phyloP scores from a whole-genome alignment of 2,888 invertebrate genomes.

The Cyrtodaria siliqua region DNA sequence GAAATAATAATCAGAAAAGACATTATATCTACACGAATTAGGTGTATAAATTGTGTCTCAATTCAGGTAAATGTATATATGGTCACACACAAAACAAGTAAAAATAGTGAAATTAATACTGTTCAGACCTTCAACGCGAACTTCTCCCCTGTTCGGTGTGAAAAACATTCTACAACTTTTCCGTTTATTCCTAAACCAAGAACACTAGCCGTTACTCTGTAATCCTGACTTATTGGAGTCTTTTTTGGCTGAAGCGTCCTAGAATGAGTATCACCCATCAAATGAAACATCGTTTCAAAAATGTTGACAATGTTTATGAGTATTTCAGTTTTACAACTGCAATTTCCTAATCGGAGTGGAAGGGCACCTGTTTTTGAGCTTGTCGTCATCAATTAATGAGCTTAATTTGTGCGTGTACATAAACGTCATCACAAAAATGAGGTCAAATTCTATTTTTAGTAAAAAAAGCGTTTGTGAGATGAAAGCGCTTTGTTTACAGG shows the following conservation, averaged over 20 bases:
- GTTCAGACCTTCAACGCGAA: conserved; percentile 96
- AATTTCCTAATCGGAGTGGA: conserved; percentile 15
- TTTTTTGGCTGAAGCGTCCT: conserved; percentile 88
- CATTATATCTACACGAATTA: too few relatives aligned
- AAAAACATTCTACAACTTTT: conserved; percentile 98
- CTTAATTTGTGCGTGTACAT: conserved; percentile 21
- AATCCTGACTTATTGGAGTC: conserved; percentile 95
- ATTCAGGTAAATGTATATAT: too few relatives aligned
- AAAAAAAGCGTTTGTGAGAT: not conserved
- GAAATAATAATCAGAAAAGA: too few relatives aligned
- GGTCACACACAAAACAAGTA: too few relatives aligned
- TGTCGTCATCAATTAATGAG: conserved; percentile 52
- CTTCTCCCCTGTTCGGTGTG: conserved; percentile 91
- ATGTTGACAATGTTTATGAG: conserved; percentile 1
- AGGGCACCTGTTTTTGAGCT: conserved; percentile 51
- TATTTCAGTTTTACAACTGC: conserved; percentile 11
- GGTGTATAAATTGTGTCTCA: too few relatives aligned
- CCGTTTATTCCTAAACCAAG: conserved; percentile 99
- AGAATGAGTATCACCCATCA: conserved; percentile 73
- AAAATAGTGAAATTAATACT: too few relatives aligned
- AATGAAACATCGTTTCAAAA: conserved; percentile 60
- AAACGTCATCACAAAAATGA: conserved; percentile 49
- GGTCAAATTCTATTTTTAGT: conserved; percentile 50
- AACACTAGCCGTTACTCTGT: conserved; percentile 96
- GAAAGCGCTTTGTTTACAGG: too few relatives aligned